Evolutionary conservation across 1,140 invertebrate genomes (phyloP).

Genomic region (Ceratina japonica): DNA sequence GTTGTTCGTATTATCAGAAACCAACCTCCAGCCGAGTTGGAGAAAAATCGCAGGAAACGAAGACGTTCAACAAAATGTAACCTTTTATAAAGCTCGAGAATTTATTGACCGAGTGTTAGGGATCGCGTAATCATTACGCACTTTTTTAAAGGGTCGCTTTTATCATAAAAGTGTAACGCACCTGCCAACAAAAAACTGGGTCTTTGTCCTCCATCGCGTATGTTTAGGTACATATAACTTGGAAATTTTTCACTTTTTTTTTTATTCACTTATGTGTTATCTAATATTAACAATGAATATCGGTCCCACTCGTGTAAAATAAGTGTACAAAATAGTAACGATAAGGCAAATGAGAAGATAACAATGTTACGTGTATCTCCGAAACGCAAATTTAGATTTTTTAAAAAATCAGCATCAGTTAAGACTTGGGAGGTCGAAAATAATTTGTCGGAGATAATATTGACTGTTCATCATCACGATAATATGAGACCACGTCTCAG

Average conservation of each 20-base stretch:
- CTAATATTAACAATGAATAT: constrained; percentile 30
- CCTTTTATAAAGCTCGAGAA: constrained; percentile 77
- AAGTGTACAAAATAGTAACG: constrained; percentile 44
- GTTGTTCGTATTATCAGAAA: constrained; percentile 88
- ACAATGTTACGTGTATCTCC: constrained; percentile 6
- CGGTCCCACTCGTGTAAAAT: constrained; percentile 40
- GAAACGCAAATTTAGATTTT: constrained; percentile 44
- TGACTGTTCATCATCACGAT: constrained; percentile 47
- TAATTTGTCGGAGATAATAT: constrained; percentile 32
- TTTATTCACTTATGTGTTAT: constrained; percentile 24
- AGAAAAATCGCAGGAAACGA: constrained; percentile 82
- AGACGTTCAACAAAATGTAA: constrained; percentile 79
- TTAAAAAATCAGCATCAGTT: constrained; percentile 42
- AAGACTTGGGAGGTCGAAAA: constrained; percentile 27
- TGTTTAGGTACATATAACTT: constrained; percentile 46
- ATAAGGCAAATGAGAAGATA: constrained; percentile 36
- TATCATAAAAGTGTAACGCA: constrained; percentile 18
- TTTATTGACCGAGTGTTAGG: constrained; percentile 11
- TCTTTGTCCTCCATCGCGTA: constrained; percentile 46
- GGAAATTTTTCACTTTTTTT: constrained; percentile 21
- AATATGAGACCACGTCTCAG: constrained; percentile 50
- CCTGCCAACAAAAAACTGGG: constrained; percentile 31
- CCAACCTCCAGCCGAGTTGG: constrained; percentile 85
- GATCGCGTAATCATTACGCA: constrained; percentile 6
- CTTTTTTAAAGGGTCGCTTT: constrained; percentile 18